phyloP scores from a whole-genome alignment of 2,888 invertebrate genomes.

The Strigamia transsilvanica region DNA sequence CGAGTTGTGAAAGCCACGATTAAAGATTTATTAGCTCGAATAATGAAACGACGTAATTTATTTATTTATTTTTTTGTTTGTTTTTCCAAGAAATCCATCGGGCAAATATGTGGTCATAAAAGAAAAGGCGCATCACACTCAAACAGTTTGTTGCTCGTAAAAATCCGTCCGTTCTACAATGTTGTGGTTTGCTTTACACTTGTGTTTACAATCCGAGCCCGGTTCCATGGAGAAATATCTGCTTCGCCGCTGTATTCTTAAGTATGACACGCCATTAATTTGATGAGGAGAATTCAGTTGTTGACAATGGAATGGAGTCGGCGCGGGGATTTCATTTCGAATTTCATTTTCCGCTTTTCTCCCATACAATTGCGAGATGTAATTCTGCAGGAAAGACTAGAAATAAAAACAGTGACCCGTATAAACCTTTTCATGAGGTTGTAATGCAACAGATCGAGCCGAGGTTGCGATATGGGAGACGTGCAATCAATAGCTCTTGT shows the following conservation, averaged over 20 bases:
- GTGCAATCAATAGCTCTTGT: no score
- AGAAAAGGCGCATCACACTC: conserved; percentile 5
- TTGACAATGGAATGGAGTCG: not conserved
- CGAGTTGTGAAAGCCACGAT: not conserved
- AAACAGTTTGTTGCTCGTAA: conserved; percentile 20
- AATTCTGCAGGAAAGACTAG: not conserved
- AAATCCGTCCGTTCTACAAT: not conserved
- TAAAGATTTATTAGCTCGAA: not conserved
- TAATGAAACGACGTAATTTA: not conserved
- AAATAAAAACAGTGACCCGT: conserved; percentile 14
- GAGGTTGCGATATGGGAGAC: not conserved
- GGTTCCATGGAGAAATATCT: not conserved
- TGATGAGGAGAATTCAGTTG: not conserved
- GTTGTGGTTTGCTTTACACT: conserved; percentile 9
- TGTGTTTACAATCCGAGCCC: not conserved
- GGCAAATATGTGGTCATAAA: conserved; percentile 1
- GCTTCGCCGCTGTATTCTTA: not conserved
- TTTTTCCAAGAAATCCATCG: conserved; percentile 13
- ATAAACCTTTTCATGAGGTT: conserved; percentile 14
- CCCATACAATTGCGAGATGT: not conserved
- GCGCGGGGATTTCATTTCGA: no score
- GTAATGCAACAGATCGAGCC: conserved; percentile 4
- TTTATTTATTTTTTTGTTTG: conserved; percentile 1
- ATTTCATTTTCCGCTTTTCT: no score
- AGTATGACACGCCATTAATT: not conserved